These are phyloP conservation scores for Troilus luridus DNA, from an alignment of 2,888 invertebrate species.

Conservation along the genomic window DNA sequence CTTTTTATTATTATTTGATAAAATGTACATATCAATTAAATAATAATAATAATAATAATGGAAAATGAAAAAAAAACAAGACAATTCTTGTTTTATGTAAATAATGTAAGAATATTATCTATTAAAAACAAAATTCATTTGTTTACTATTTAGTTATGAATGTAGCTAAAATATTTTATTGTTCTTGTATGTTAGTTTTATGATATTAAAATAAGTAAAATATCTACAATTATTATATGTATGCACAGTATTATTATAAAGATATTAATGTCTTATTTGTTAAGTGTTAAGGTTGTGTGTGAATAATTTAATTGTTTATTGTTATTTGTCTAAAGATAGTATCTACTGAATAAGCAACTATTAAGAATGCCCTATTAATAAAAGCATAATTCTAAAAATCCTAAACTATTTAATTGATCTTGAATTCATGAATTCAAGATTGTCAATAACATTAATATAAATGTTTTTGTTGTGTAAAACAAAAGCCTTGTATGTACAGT, in stretches of 20 bases:
- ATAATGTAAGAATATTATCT: neutral
- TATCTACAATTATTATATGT: neutral
- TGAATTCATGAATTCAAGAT: conserved; percentile 1
- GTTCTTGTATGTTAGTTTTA: neutral
- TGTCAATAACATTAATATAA: neutral
- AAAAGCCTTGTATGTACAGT: neutral
- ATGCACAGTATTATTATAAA: neutral
- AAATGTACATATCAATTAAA: neutral
- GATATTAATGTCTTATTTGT: neutral
- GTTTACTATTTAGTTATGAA: neutral
- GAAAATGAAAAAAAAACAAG: neutral
- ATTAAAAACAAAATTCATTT: neutral
- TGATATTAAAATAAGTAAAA: neutral
- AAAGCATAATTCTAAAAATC: conserved; percentile 35
- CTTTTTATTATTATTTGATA: neutral
- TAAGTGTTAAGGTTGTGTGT: neutral
- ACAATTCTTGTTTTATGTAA: conserved; percentile 4
- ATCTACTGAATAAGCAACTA: neutral
- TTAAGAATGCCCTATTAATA: neutral
- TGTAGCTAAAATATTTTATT: neutral
- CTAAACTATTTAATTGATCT: neutral
- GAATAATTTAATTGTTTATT: conserved; percentile 1
- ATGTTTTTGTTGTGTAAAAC: neutral
- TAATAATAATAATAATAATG: neutral
- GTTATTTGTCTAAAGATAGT: conserved; percentile 1